Conservation (phyloP, 2,113 vertebrate species). For the western clawed frog (Xenopus tropicalis) region DNA sequence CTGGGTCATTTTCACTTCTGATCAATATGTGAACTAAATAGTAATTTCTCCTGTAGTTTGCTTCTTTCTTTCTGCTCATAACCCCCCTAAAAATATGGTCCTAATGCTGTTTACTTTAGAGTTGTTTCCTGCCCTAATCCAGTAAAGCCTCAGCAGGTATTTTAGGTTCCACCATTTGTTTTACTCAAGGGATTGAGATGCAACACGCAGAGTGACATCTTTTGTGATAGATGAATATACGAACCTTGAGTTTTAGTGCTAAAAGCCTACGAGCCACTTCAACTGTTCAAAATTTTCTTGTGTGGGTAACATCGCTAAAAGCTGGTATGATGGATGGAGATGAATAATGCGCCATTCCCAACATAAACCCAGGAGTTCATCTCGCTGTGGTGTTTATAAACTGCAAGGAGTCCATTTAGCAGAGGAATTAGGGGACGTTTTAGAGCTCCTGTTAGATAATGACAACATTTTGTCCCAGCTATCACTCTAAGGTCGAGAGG, state of each 20-base stretch:
- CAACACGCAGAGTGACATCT: conserved; percentile 24
- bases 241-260: conserved; percentile 74
- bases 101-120: conserved; percentile 51
- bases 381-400: conserved; percentile 75
- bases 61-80: conserved; percentile 25
- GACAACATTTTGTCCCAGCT: conserved; percentile 72
- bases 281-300: conserved; percentile 67
- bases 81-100: conserved; percentile 30
- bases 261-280: conserved; percentile 78
- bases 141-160: conserved; percentile 46
- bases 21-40: background rate
- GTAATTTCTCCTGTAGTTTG: conserved; percentile 22
- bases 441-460: conserved; percentile 76
- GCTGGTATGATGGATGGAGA: conserved; percentile 77
- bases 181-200: conserved; percentile 51
- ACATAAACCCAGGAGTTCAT: conserved; percentile 73
- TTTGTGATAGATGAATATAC: conserved; percentile 67
- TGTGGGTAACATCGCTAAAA: conserved; percentile 75
- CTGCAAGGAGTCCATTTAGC: conserved; percentile 68
- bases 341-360: conserved; percentile 67
- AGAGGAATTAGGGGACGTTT: conserved; percentile 57
- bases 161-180: conserved; percentile 48
- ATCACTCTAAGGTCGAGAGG: conserved; percentile 81
- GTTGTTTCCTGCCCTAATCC: conserved; percentile 39
- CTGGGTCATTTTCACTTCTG: background rate